Percentiles rank a stretch among this genome's conserved stretches.
These are phyloP conservation scores for Emydoidea blandingii DNA, from an alignment of 2,797 vertebrate genomes.

Conservation along the genomic window DNA sequence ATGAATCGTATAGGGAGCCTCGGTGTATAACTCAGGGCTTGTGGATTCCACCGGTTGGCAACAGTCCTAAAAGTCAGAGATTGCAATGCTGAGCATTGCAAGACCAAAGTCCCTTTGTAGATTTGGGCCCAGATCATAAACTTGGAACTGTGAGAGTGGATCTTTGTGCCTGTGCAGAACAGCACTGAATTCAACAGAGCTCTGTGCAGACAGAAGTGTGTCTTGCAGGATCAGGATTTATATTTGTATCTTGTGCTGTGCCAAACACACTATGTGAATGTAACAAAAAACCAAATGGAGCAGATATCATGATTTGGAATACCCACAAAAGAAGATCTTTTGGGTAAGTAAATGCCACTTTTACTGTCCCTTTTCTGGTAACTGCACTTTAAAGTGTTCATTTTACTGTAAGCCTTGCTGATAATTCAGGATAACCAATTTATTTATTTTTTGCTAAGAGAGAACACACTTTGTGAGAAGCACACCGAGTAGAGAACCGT, in stretches of 20 bases:
- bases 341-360: neutral
- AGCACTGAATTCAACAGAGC: neutral
- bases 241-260: neutral
- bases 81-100: neutral
- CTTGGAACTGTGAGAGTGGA: neutral
- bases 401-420: neutral
- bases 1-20: neutral
- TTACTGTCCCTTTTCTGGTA: neutral
- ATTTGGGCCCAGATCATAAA: neutral
- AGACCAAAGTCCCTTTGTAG: neutral
- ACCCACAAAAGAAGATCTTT: neutral
- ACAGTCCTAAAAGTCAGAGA: neutral
- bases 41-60: neutral
- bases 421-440: neutral
- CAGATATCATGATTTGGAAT: neutral
- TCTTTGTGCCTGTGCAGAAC: neutral
- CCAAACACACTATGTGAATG: neutral
- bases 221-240: neutral
- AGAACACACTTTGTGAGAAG: neutral
- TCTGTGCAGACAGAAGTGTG: slow-evolving; percentile 1
- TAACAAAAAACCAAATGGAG: neutral
- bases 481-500: neutral
- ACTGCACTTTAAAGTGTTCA: neutral
- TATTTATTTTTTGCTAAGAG: neutral
- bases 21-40: neutral